phyloP scores from a whole-genome alignment of 2,797 vertebrate genomes.

The Enteromius anoplus region DNA sequence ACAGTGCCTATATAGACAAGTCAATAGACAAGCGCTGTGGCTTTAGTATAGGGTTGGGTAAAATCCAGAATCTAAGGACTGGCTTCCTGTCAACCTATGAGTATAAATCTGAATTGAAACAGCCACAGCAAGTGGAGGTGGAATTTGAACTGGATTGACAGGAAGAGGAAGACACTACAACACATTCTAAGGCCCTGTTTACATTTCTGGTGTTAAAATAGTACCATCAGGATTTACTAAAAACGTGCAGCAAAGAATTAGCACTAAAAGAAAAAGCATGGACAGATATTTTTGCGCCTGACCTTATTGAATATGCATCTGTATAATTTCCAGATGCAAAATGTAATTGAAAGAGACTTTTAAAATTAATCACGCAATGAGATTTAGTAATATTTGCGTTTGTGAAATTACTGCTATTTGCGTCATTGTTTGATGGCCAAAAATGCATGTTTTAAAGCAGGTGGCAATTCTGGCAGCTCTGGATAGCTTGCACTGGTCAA shows the following conservation, averaged over 20 bases:
- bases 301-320: not conserved
- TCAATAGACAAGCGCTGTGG: not conserved
- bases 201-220: not conserved
- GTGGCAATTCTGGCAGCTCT: not conserved
- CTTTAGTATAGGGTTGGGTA: not conserved
- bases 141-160: not conserved
- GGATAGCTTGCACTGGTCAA: not conserved
- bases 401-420: too few relatives aligned
- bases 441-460: not conserved
- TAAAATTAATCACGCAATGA: not conserved
- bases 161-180: not conserved
- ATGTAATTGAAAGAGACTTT: not conserved
- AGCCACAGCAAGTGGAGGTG: not conserved
- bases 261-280: not conserved
- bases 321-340: not conserved
- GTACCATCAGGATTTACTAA: not conserved
- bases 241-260: not conserved
- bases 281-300: not conserved
- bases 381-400: not conserved
- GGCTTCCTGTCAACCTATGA: not conserved
- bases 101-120: not conserved
- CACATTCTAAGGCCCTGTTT: too few relatives aligned
- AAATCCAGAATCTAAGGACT: not conserved
- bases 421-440: not conserved
- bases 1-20: too few relatives aligned